Evolutionary conservation across 2,888 invertebrate species (phyloP).

Genomic region (Ypsolopha sequella): DNA sequence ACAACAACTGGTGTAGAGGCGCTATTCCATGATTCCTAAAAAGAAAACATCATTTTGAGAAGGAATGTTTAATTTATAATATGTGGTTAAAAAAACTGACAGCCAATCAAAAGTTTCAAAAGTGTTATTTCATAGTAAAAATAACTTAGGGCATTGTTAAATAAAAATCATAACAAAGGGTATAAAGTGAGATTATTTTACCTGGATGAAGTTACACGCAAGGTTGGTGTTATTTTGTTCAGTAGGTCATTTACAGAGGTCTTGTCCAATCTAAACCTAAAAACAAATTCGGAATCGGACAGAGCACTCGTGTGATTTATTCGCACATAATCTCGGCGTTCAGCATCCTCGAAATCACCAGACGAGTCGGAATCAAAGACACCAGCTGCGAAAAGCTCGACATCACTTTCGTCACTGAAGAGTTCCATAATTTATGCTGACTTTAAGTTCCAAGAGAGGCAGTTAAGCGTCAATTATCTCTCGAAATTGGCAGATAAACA

Average conservation of each 20-base stretch:
- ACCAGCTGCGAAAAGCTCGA: not conserved
- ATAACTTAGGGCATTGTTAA: no score
- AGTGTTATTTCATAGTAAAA: not conserved
- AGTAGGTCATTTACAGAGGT: not conserved
- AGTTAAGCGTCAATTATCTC: not conserved
- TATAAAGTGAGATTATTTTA: not conserved
- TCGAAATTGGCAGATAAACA: conserved; percentile 1
- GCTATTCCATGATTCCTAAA: conserved; percentile 15
- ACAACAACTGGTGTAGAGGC: conserved; percentile 15
- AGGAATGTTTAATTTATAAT: not conserved
- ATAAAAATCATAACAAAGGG: conserved; percentile 1
- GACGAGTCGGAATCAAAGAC: not conserved
- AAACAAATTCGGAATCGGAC: not conserved
- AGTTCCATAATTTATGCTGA: not conserved
- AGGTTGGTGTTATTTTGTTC: not conserved
- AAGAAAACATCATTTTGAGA: not conserved
- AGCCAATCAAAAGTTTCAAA: not conserved
- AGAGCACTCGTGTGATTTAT: not conserved
- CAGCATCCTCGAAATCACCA: not conserved
- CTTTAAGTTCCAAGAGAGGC: not conserved
- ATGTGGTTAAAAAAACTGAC: not conserved
- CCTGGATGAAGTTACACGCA: not conserved
- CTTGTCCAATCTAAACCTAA: conserved; percentile 1
- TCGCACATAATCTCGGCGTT: not conserved
- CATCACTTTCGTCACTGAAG: conserved; percentile 1